phyloP scores from a whole-genome alignment of 2,888 invertebrate genomes.

The Ypsolopha sequella region DNA sequence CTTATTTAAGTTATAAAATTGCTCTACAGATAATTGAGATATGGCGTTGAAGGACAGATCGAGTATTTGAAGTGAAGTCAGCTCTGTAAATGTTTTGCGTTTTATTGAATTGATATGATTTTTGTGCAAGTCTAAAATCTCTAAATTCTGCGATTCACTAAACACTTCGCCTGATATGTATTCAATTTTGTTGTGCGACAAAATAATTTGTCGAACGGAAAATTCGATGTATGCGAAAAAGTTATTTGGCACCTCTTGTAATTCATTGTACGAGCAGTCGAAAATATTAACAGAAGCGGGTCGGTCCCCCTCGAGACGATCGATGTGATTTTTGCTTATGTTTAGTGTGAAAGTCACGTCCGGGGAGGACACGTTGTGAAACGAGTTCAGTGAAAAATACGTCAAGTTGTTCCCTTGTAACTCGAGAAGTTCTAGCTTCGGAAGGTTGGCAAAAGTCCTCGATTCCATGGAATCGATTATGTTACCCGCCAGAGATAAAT shows the following conservation, averaged over 20 bases:
- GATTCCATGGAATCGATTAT: constrained; percentile 79
- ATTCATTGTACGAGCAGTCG: constrained; percentile 78
- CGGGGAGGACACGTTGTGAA: constrained; percentile 76
- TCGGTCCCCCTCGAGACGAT: constrained; percentile 53
- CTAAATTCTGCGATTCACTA: constrained; percentile 76
- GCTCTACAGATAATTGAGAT: constrained; percentile 81
- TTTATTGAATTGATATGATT: constrained; percentile 81
- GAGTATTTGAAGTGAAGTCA: constrained; percentile 80
- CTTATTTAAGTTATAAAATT: constrained; percentile 82
- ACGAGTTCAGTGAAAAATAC: constrained; percentile 75
- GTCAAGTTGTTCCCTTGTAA: constrained; percentile 83
- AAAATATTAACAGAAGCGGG: constrained; percentile 75
- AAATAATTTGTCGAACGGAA: constrained; percentile 75
- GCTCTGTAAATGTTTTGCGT: constrained; percentile 81
- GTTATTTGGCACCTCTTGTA: constrained; percentile 74
- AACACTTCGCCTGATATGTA: constrained; percentile 81
- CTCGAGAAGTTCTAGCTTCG: constrained; percentile 82
- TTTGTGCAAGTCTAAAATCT: constrained; percentile 79
- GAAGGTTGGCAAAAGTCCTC: constrained; percentile 81
- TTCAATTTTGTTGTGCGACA: constrained; percentile 81
- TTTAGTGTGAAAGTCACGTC: constrained; percentile 80
- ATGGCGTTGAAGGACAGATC: constrained; percentile 84
- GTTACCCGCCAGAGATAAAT: constrained; percentile 88
- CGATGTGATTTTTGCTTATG: constrained; percentile 78
- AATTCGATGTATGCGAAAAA: constrained; percentile 75